Conservation (phyloP, 2,113 vertebrate genomes). For the Plecturocebus donacophilus region DNA sequence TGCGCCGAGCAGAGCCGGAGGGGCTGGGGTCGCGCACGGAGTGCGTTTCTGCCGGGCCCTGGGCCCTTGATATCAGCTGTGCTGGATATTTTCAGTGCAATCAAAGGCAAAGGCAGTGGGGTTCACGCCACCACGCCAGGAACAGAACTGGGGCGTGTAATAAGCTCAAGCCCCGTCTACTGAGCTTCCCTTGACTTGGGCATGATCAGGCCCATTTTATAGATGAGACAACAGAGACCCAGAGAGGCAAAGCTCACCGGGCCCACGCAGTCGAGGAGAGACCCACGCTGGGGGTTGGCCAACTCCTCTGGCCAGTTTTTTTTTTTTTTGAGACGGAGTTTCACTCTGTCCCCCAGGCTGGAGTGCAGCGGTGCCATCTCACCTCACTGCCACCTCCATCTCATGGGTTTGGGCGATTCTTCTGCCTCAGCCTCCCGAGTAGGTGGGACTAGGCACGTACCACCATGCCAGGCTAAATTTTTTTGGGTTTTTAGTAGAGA, state of each 20-base stretch:
- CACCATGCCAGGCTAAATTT: no score
- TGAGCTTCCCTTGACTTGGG: neutral
- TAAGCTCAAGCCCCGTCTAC: neutral
- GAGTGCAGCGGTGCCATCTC: no score
- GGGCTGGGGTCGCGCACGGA: neutral
- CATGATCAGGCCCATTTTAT: neutral
- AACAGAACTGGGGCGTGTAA: neutral
- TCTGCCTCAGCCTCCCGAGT: no score
- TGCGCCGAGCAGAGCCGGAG: neutral
- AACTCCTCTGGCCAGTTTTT: neutral
- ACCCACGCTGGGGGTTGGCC: neutral
- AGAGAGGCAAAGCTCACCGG: neutral
- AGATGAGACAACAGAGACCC: neutral
- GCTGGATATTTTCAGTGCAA: neutral
- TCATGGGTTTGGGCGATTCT: no score
- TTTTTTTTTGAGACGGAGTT: no score
- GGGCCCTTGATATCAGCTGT: accelerated
- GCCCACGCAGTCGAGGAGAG: neutral
- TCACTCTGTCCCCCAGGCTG: no score
- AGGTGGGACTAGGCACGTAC: no score
- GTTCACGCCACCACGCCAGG: accelerated
- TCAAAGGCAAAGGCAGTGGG: neutral
- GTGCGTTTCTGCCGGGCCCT: neutral
- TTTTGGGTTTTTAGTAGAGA: no score
- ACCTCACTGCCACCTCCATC: no score